Conservation (phyloP, 2,888 invertebrate species). For the Drosophila longiperda region DNA sequence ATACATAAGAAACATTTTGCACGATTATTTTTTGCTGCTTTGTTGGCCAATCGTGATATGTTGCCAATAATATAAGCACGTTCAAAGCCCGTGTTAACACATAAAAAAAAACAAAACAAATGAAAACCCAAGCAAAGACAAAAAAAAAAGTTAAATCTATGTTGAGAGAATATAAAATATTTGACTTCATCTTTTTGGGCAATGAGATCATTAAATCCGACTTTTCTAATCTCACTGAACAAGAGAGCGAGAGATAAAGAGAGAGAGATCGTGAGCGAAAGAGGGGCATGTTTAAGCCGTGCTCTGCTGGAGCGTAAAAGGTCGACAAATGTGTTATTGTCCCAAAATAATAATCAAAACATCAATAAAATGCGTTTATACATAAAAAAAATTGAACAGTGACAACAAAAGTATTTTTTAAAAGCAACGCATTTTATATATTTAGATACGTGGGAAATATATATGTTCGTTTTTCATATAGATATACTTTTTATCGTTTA, state of each 20-base stretch:
- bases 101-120: conserved; percentile 37
- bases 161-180: conserved; percentile 52
- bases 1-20: conserved; percentile 8
- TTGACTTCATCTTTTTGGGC: conserved; percentile 43
- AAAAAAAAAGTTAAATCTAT: conserved; percentile 15
- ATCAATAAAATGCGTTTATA: conserved; percentile 47
- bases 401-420: conserved; percentile 32
- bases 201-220: conserved; percentile 67
- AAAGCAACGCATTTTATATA: conserved; percentile 15
- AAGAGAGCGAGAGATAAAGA: background rate
- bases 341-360: conserved; percentile 39
- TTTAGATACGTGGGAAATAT: conserved; percentile 25
- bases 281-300: conserved; percentile 38
- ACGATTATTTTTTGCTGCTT: conserved; percentile 38
- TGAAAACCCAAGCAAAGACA: conserved; percentile 2
- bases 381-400: conserved; percentile 44
- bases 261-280: conserved; percentile 4
- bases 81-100: conserved; percentile 54
- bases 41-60: conserved; percentile 58
- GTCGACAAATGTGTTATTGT: conserved; percentile 44
- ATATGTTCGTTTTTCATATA: conserved; percentile 1
- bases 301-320: conserved; percentile 67
- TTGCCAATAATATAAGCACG: conserved; percentile 55
- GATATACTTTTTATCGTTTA: conserved; percentile 45
- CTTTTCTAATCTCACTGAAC: conserved; percentile 10